phyloP scores from a whole-genome alignment of 2,113 vertebrate species.

The Amphiprion percula region DNA sequence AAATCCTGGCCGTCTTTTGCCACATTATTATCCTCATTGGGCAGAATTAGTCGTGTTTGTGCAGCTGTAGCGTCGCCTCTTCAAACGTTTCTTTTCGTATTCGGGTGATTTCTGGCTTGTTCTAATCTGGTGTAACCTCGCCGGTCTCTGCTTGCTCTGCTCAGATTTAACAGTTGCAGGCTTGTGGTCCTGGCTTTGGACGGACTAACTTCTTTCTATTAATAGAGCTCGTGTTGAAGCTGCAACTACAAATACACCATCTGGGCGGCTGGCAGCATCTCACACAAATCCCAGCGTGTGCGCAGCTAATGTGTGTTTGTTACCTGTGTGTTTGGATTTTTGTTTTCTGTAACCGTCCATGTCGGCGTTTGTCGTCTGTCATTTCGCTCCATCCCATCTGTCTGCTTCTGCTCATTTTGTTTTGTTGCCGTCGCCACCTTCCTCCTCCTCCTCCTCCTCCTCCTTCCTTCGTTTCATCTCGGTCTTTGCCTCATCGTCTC shows the following conservation, averaged over 20 bases:
- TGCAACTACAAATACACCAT: constrained; percentile 56
- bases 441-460: neutral
- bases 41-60: neutral
- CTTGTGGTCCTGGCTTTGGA: constrained; percentile 25
- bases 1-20: neutral
- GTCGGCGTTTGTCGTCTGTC: constrained; percentile 30
- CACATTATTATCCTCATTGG: neutral
- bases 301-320: constrained; percentile 6
- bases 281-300: constrained; percentile 12
- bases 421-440: constrained; percentile 46
- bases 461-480: constrained; percentile 24
- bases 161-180: constrained; percentile 26
- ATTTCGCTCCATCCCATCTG: constrained; percentile 56
- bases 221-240: constrained; percentile 52
- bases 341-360: constrained; percentile 21
- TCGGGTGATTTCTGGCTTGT: neutral
- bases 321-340: constrained; percentile 14
- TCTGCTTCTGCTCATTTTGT: constrained; percentile 48
- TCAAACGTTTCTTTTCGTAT: neutral
- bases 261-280: constrained; percentile 62
- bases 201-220: constrained; percentile 51
- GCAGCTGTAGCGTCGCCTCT: neutral
- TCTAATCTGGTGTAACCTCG: constrained; percentile 19
- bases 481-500: constrained; percentile 57
- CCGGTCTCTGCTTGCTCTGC: constrained; percentile 5